phyloP scores from a whole-genome alignment of 1,140 invertebrate species.

The Drosophila teissieri region DNA sequence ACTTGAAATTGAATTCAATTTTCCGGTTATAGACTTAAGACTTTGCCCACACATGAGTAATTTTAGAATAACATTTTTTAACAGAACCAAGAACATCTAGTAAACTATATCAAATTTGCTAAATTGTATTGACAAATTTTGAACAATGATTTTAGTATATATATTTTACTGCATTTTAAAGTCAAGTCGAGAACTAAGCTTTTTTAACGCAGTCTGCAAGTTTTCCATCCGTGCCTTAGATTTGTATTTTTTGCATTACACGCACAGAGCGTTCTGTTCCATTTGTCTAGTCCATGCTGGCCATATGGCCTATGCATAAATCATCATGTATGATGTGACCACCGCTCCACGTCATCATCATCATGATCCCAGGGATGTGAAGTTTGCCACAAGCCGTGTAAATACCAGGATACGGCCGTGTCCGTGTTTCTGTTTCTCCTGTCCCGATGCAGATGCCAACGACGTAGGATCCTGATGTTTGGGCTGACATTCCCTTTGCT shows the following conservation, averaged over 20 bases:
- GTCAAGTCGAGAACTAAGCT: constrained; percentile 31
- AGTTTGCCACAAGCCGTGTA: constrained; percentile 16
- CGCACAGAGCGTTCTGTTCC: constrained; percentile 22
- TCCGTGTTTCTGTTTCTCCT: constrained; percentile 30
- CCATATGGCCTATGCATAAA: constrained; percentile 73
- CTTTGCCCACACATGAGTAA: too few species aligned
- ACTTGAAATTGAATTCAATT: background rate
- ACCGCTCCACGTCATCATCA: constrained; percentile 47
- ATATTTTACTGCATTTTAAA: constrained; percentile 26
- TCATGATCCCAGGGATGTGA: constrained; percentile 18
- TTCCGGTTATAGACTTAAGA: background rate
- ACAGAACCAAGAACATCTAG: too few species aligned
- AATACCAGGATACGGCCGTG: constrained; percentile 44
- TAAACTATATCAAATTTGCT: too few species aligned
- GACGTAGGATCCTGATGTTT: constrained; percentile 43
- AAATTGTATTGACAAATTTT: too few species aligned
- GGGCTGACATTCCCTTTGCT: constrained; percentile 47
- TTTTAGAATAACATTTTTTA: too few species aligned
- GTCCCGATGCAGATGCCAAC: constrained; percentile 39
- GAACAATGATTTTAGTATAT: background rate
- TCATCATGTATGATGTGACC: constrained; percentile 60
- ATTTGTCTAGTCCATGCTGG: constrained; percentile 42
- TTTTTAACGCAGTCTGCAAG: constrained; percentile 24
- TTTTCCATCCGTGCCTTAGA: constrained; percentile 9
- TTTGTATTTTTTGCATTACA: constrained; percentile 32